These are phyloP conservation scores for Calonectris borealis DNA, from an alignment of 2,113 vertebrate genomes.

Conservation along the genomic window DNA sequence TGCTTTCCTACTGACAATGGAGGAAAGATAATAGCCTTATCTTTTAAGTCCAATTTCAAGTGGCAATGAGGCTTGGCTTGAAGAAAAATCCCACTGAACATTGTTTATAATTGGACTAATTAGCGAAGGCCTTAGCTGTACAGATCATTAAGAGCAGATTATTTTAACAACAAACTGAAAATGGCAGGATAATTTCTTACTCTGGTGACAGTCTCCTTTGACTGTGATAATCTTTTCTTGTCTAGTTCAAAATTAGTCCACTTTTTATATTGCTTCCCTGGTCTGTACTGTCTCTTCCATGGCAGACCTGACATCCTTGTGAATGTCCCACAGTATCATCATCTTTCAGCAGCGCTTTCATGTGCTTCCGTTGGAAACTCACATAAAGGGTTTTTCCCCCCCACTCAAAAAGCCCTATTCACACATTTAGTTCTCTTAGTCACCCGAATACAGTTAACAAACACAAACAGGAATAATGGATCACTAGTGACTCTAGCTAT, in stretches of 20 bases:
- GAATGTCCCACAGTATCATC: background rate
- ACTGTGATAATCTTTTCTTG: background rate
- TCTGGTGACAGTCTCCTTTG: background rate
- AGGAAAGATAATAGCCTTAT: background rate
- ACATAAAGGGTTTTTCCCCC: background rate
- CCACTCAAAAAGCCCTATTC: background rate
- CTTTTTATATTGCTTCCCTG: background rate
- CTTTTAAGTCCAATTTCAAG: conserved; percentile 32
- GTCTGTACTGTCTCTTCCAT: background rate
- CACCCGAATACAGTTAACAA: background rate
- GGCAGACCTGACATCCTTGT: background rate
- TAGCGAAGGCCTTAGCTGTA: background rate
- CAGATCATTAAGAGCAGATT: background rate
- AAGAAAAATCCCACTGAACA: background rate
- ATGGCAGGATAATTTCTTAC: background rate
- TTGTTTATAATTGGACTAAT: conserved; percentile 27
- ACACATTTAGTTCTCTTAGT: background rate
- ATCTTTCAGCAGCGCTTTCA: background rate
- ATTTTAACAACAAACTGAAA: background rate
- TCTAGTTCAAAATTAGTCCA: background rate
- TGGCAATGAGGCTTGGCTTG: conserved; percentile 24
- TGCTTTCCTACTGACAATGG: background rate
- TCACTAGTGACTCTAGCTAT: background rate
- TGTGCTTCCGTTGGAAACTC: background rate
- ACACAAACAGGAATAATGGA: background rate